A percentile compares a stretch with the other conserved stretches of the same genome.
phyloP scores from a whole-genome alignment of 2,888 invertebrate genomes.

The Cyclophora albipunctata region DNA sequence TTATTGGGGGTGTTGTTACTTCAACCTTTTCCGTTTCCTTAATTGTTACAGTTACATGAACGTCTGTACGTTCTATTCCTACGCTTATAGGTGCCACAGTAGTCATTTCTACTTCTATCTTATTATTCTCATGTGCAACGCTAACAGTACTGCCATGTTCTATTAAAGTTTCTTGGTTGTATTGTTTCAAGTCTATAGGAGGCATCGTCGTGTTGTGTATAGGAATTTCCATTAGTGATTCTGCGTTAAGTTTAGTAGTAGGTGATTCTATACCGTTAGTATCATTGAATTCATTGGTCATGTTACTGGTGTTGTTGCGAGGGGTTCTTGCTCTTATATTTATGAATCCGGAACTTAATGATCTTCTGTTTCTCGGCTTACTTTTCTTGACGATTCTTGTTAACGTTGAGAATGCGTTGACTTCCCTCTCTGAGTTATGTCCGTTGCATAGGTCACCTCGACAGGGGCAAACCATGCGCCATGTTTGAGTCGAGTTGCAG shows the following conservation, averaged over 20 bases:
- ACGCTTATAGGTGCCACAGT: not conserved
- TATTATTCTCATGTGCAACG: too few relatives aligned
- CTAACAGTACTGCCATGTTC: not conserved
- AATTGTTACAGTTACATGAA: slow-evolving; percentile 5
- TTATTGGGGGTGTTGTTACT: slow-evolving; percentile 1
- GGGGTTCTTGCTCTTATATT: slow-evolving; percentile 14
- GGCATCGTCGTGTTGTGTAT: not conserved
- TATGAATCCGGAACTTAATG: slow-evolving; percentile 16
- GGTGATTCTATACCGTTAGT: not conserved
- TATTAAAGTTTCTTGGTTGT: not conserved
- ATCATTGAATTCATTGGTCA: slow-evolving; percentile 8
- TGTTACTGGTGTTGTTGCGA: slow-evolving; percentile 6
- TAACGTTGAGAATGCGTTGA: slow-evolving; percentile 45
- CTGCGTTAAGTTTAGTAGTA: not conserved
- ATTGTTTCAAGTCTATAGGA: not conserved
- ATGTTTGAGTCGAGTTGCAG: slow-evolving; percentile 58
- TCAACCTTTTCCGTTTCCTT: slow-evolving; percentile 3
- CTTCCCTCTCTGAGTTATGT: slow-evolving; percentile 48
- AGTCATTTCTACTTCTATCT: too few relatives aligned
- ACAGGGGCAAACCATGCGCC: slow-evolving; percentile 64
- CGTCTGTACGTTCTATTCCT: slow-evolving; percentile 7
- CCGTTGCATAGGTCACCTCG: slow-evolving; percentile 63
- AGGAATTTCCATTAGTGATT: not conserved
- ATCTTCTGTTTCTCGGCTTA: not conserved
- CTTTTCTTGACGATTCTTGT: slow-evolving; percentile 30